Evolutionary conservation across 2,888 invertebrate genomes (phyloP).

Genomic region (Drosophila nigricruria): DNA sequence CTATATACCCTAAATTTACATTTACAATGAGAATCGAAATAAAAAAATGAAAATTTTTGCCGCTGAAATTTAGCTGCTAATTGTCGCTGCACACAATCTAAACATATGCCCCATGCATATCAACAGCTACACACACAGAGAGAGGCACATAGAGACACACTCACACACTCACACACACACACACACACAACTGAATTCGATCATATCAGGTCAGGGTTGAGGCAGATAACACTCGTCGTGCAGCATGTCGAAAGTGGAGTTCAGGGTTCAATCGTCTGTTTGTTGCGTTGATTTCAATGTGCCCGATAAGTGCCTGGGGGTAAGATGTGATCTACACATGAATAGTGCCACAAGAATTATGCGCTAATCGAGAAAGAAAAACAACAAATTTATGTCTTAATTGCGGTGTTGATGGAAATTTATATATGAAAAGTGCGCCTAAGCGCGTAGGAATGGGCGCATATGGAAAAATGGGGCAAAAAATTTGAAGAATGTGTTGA

Average conservation of each 20-base stretch:
- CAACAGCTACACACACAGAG: slow-evolving; percentile 14
- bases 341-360: slow-evolving; percentile 1
- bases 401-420: slow-evolving; percentile 35
- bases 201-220: slow-evolving; percentile 60
- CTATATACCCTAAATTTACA: background rate
- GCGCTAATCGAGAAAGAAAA: slow-evolving; percentile 32
- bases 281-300: slow-evolving; percentile 49
- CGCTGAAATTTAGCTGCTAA: slow-evolving; percentile 53
- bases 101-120: slow-evolving; percentile 49
- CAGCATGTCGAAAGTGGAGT: slow-evolving; percentile 36
- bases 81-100: slow-evolving; percentile 46
- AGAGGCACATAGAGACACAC: background rate
- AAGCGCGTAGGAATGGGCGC: background rate
- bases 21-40: background rate
- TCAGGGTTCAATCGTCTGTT: slow-evolving; percentile 55
- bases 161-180: background rate
- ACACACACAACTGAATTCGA: background rate
- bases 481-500: background rate
- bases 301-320: slow-evolving; percentile 45
- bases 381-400: slow-evolving; percentile 21
- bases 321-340: slow-evolving; percentile 1
- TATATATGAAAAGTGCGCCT: slow-evolving; percentile 15
- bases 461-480: background rate
- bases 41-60: background rate
- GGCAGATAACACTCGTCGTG: slow-evolving; percentile 29